Evolutionary conservation across 92 coral and sea anemone genomes (phyloP).

Genomic region (Epizoanthus illoricatus): DNA sequence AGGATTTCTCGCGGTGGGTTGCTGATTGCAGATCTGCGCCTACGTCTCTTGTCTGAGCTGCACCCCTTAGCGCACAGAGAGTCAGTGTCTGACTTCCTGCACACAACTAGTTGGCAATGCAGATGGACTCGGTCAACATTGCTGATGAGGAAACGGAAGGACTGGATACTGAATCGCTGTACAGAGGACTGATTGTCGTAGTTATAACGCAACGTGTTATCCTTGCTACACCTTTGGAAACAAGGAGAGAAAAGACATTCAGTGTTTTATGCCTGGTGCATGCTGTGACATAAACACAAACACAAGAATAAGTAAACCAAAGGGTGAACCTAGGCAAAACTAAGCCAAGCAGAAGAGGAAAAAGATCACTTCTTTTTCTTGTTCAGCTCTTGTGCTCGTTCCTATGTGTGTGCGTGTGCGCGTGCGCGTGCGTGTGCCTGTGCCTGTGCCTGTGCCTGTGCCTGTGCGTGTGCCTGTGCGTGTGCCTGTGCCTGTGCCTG

Average conservation of each 20-base stretch:
- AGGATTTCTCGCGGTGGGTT: conserved; percentile 5
- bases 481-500: too few relatives aligned
- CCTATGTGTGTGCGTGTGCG: too few relatives aligned
- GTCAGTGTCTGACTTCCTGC: conserved; percentile 8
- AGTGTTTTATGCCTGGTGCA: too few relatives aligned
- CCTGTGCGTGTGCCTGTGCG: too few relatives aligned
- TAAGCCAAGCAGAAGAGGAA: too few relatives aligned
- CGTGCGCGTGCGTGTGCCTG: too few relatives aligned
- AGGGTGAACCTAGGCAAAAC: too few relatives aligned
- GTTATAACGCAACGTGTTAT: not conserved
- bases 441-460: too few relatives aligned
- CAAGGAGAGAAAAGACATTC: not conserved
- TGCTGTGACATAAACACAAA: too few relatives aligned
- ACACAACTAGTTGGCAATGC: conserved; percentile 30
- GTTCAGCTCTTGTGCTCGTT: too few relatives aligned
- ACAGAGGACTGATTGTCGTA: conserved; percentile 25
- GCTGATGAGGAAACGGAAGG: conserved; percentile 25
- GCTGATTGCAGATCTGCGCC: conserved; percentile 2
- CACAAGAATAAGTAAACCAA: too few relatives aligned
- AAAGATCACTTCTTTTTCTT: too few relatives aligned
- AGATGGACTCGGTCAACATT: conserved; percentile 1
- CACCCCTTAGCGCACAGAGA: conserved; percentile 39
- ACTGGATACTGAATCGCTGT: conserved; percentile 23
- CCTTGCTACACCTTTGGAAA: conserved; percentile 8
- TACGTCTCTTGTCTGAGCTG: conserved; percentile 3